These are phyloP conservation scores for Tetragnatha versicolor DNA, from an alignment of 1,140 invertebrate genomes.

Conservation along the genomic window DNA sequence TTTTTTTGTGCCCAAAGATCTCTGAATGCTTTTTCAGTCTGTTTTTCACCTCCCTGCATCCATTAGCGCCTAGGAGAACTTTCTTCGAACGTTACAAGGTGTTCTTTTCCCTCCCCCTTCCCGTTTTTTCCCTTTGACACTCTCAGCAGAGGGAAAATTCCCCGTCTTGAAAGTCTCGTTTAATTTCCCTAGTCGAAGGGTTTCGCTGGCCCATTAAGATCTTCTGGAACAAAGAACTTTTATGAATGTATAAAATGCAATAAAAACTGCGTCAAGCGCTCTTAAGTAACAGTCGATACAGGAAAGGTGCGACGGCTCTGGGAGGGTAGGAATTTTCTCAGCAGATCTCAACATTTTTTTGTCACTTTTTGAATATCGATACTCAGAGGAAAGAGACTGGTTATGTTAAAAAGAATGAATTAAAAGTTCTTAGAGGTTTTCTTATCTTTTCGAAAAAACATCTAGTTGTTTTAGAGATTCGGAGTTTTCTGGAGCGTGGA, in stretches of 20 bases:
- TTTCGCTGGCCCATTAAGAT: slow-evolving; percentile 28
- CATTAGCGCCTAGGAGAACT: slow-evolving; percentile 35
- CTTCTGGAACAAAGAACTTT: slow-evolving; percentile 33
- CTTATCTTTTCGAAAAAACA: too few species aligned
- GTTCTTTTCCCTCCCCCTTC: background rate
- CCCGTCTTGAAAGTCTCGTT: slow-evolving; percentile 42
- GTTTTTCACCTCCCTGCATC: slow-evolving; percentile 35
- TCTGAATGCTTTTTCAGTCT: background rate
- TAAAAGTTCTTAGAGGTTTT: too few species aligned
- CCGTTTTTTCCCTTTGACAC: slow-evolving; percentile 21
- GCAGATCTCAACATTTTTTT: too few species aligned
- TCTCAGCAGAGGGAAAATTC: slow-evolving; percentile 29
- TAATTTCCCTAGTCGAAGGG: slow-evolving; percentile 42
- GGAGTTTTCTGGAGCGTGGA: too few species aligned
- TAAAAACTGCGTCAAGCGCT: slow-evolving; percentile 12
- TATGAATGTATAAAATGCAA: slow-evolving; percentile 49
- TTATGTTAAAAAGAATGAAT: too few species aligned
- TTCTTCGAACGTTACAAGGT: background rate
- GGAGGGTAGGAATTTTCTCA: too few species aligned
- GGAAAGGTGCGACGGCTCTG: slow-evolving; percentile 16
- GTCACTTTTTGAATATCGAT: too few species aligned
- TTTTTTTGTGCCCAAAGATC: background rate
- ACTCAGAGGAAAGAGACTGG: too few species aligned
- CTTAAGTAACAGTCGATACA: slow-evolving; percentile 44
- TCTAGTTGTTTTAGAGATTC: too few species aligned